Evolutionary conservation across 1,140 invertebrate species (phyloP), one percentile per base, ranked within the genome.

Genomic region (Bombus waltoni): DNA sequence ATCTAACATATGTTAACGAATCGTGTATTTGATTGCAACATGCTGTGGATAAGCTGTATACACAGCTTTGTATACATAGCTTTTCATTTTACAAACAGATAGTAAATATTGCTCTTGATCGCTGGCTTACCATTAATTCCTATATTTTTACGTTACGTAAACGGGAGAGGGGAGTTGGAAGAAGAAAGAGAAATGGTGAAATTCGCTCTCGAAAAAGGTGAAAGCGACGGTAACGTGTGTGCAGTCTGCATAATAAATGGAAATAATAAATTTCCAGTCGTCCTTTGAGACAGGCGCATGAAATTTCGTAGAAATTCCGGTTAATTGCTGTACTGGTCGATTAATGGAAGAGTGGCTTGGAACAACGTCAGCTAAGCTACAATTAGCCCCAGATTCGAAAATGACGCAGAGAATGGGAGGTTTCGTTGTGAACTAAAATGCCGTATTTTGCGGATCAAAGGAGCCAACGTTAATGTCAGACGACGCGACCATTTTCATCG

Each of bases 191-290:
- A 2, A 53, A 53, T 22, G 18, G 22, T 22, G 18, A 5, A 53
- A 53, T 8, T 53, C 5, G 6, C 47, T 22, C 47, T 53, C 5
- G 47, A 8, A 25, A n/a, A 11, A 42, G 40, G 35, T 25, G n/a
- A 70, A 74, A 35, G 47, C 38, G 25, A 66, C 44, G 70, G 59
- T 66, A 80, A 84, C 70, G 59, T 47, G 59, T 53, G 53, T 57
- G 42, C 72, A 76, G 77, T 65, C 35, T 87, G 84, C 79, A 88
- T 88, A 88, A 88, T 86, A 82, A 86, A 88, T 88, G 75, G 87
- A 68, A 86, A 88, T 79, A 88, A 88, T 88, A 86, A 86, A 88
- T 87, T 85, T 35, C 77, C 8, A 75, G 40, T 65, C 47, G 62
- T 62, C 81, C 75, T 87, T 81, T 79, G 81, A 87, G 85, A 44